phyloP scores from a whole-genome alignment of 2,888 invertebrate species.

The Elgonia sp. region DNA sequence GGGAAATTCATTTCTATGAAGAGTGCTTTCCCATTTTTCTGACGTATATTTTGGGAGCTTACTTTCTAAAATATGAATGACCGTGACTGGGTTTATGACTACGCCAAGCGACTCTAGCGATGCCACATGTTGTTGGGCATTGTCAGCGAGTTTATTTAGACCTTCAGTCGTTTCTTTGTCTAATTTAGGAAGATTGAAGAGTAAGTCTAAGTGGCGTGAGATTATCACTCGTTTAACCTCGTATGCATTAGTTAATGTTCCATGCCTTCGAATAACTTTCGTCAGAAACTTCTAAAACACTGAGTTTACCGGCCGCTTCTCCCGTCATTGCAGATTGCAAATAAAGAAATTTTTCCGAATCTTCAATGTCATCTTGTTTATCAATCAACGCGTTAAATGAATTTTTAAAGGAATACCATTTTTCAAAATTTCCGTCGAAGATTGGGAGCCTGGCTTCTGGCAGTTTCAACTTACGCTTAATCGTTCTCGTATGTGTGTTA shows the following conservation, averaged over 20 bases:
- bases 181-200: slow-evolving; percentile 4
- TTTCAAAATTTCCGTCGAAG: neutral
- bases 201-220: slow-evolving; percentile 61
- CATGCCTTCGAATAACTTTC: slow-evolving; percentile 70
- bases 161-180: neutral
- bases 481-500: too few relatives aligned
- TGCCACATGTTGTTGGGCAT: neutral
- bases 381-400: slow-evolving; percentile 66
- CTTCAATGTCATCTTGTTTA: slow-evolving; percentile 43
- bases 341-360: slow-evolving; percentile 60
- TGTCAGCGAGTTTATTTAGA: neutral
- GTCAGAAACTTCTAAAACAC: slow-evolving; percentile 47
- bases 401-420: slow-evolving; percentile 67
- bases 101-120: neutral
- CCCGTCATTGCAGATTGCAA: neutral
- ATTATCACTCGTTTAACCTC: slow-evolving; percentile 72
- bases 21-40: slow-evolving; percentile 23
- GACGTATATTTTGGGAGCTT: neutral
- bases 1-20: slow-evolving; percentile 49
- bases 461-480: too few relatives aligned
- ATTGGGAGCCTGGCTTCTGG: too few relatives aligned
- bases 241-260: slow-evolving; percentile 65
- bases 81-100: neutral
- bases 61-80: slow-evolving; percentile 10
- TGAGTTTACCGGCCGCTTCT: slow-evolving; percentile 58